phyloP scores from a whole-genome alignment of 2,888 invertebrate genomes.

The Ryuthela nishihirai region DNA sequence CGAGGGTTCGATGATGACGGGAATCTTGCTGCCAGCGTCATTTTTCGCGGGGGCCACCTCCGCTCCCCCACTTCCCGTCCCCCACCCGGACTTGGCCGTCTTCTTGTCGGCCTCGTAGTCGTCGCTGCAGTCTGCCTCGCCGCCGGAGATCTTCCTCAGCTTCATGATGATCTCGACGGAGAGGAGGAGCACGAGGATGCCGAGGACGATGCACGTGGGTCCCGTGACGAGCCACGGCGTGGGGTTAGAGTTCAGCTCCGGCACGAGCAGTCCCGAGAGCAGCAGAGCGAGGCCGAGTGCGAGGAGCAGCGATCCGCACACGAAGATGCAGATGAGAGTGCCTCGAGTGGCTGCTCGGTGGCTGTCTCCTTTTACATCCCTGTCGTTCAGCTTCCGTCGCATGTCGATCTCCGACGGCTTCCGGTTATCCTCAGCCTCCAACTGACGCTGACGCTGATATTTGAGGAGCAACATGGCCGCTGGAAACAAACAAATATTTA shows the following conservation, averaged over 20 bases:
- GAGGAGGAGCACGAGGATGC: constrained; percentile 4
- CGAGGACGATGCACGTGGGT: constrained; percentile 9
- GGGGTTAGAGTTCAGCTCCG: neutral
- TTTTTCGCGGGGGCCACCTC: too few relatives aligned
- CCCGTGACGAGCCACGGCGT: constrained; percentile 11
- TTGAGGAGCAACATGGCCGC: constrained; percentile 25
- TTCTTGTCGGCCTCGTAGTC: neutral
- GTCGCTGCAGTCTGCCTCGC: neutral
- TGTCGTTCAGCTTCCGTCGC: neutral
- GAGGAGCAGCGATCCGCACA: neutral
- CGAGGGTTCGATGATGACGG: constrained; percentile 19
- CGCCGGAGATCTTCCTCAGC: neutral
- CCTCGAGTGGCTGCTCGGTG: neutral
- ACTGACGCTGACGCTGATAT: constrained; percentile 25
- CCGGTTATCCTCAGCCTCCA: constrained; percentile 10
- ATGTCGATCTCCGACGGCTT: constrained; percentile 7
- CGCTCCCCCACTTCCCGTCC: too few relatives aligned
- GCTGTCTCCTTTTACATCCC: neutral
- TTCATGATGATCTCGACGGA: constrained; percentile 13
- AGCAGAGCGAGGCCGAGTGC: neutral
- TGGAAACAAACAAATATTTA: neutral
- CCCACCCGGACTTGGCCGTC: neutral
- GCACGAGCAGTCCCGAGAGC: neutral
- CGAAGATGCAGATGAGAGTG: constrained; percentile 1
- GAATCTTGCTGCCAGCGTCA: too few relatives aligned